Evolutionary conservation across 2,797 vertebrate genomes (phyloP).

Genomic region (Delichon dasypus): DNA sequence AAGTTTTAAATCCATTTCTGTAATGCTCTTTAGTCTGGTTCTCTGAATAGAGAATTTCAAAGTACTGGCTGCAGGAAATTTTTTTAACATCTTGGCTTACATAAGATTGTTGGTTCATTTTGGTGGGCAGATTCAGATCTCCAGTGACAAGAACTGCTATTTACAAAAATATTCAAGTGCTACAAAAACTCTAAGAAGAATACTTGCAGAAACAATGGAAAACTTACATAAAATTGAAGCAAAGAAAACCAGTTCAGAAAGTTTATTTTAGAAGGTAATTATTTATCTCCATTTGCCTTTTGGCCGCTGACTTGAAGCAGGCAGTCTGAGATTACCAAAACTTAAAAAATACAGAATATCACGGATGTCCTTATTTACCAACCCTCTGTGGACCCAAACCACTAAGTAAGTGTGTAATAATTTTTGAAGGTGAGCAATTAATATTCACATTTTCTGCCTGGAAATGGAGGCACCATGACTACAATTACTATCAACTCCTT

Average conservation of each 20-base stretch:
- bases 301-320: background rate
- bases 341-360: background rate
- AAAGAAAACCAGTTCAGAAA: background rate
- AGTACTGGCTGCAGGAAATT: background rate
- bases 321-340: background rate
- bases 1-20: conserved; percentile 4
- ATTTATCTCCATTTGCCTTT: background rate
- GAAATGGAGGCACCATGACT: background rate
- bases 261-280: background rate
- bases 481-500: background rate
- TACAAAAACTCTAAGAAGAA: background rate
- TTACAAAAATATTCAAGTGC: background rate
- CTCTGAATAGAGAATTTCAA: background rate
- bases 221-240: background rate
- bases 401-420: background rate
- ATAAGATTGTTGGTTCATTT: background rate
- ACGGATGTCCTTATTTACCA: background rate
- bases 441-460: background rate
- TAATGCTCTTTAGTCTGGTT: background rate
- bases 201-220: background rate
- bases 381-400: background rate
- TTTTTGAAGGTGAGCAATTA: background rate
- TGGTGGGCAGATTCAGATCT: background rate
- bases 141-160: background rate
- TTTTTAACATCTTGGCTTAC: background rate